Evolutionary conservation across 2,797 vertebrate genomes (phyloP).

Genomic region (Chanos chanos): DNA sequence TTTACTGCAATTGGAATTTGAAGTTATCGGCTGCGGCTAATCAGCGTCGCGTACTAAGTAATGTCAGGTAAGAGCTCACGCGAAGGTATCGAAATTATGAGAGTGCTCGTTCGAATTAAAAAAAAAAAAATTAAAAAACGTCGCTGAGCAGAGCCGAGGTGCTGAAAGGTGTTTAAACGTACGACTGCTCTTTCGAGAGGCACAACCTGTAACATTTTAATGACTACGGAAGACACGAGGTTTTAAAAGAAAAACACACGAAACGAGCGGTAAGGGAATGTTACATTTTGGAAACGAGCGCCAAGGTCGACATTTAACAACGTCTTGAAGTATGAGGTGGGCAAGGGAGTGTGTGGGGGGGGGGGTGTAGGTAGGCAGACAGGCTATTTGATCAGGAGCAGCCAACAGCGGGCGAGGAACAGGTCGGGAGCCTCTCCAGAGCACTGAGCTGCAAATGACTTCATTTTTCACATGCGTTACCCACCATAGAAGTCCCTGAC

Average conservation of each 20-base stretch:
- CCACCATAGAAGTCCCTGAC: background rate
- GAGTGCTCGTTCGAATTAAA: too few species aligned
- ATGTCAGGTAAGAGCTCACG: too few species aligned
- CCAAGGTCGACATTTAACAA: slow-evolving; percentile 34
- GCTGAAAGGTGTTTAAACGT: background rate
- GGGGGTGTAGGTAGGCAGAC: too few species aligned
- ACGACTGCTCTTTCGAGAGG: background rate
- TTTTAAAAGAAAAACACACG: background rate
- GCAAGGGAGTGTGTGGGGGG: too few species aligned
- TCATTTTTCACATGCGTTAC: slow-evolving; percentile 6
- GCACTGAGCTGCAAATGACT: slow-evolving; percentile 22
- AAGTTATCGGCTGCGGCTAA: too few species aligned
- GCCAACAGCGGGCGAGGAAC: background rate
- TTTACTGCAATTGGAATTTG: too few species aligned
- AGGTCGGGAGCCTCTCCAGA: too few species aligned
- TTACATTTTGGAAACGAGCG: slow-evolving; percentile 44
- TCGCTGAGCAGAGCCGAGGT: background rate
- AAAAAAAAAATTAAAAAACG: too few species aligned
- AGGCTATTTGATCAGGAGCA: slow-evolving; percentile 31
- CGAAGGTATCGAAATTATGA: too few species aligned
- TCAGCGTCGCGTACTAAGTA: too few species aligned
- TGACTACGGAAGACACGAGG: background rate
- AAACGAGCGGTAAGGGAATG: slow-evolving; percentile 35
- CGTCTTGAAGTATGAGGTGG: slow-evolving; percentile 33
- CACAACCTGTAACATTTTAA: background rate